These are phyloP conservation scores for Micromesistius poutassou DNA, from an alignment of 2,797 vertebrate species.

Conservation along the genomic window DNA sequence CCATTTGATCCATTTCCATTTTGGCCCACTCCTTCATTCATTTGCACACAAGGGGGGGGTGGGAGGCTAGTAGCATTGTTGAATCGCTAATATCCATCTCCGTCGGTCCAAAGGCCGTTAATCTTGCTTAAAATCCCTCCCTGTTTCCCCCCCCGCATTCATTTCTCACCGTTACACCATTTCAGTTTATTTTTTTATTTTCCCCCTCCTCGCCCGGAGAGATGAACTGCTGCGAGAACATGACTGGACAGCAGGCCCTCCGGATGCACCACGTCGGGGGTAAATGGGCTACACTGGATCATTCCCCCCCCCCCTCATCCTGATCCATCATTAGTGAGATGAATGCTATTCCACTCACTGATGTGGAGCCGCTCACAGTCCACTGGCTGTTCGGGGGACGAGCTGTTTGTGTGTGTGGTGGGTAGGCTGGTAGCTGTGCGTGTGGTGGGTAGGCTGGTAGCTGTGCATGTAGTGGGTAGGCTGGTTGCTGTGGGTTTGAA, in stretches of 20 bases:
- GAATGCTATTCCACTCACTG: constrained; percentile 13
- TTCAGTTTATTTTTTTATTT: neutral
- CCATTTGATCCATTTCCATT: neutral
- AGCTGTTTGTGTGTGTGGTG: constrained; percentile 14
- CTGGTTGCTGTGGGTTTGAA: neutral
- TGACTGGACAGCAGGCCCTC: constrained; percentile 51
- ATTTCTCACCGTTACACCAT: neutral
- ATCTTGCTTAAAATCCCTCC: constrained; percentile 1
- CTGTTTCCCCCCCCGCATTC: neutral
- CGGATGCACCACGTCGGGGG: constrained; percentile 50
- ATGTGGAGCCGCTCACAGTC: constrained; percentile 32
- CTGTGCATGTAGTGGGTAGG: neutral
- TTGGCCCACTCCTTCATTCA: neutral
- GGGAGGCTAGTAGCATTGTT: neutral
- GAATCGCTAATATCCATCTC: neutral
- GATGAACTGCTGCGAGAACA: constrained; percentile 48
- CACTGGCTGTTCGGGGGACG: constrained; percentile 34
- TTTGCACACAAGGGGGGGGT: neutral
- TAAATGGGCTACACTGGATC: constrained; percentile 45
- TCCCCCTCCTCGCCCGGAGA: constrained; percentile 42
- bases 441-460: neutral
- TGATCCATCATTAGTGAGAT: constrained; percentile 60
- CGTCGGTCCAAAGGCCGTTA: neutral
- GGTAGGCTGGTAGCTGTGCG: neutral
- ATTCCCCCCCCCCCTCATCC: constrained; percentile 23